Conservation (phyloP, 2,797 vertebrate species). For the Gouania willdenowi region DNA sequence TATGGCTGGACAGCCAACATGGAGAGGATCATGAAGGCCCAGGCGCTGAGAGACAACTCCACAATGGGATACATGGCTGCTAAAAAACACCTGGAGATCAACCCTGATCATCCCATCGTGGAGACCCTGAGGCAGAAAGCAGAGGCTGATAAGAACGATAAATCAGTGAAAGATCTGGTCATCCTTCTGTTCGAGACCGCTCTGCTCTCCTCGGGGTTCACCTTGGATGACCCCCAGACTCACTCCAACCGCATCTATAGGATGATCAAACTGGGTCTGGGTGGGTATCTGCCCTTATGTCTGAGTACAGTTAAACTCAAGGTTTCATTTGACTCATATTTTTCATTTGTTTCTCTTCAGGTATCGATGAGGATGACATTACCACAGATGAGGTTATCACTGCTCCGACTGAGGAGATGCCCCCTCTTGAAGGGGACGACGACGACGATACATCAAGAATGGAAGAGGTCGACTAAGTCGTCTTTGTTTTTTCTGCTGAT, state of each 20-base stretch:
- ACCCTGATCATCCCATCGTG: conserved; percentile 91
- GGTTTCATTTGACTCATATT: too few species aligned
- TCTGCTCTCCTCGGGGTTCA: conserved; percentile 90
- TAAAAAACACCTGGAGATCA: conserved; percentile 95
- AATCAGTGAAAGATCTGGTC: conserved; percentile 95
- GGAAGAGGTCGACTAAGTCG: conserved; percentile 89
- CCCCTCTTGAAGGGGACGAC: conserved; percentile 89
- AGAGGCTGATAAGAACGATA: conserved; percentile 95
- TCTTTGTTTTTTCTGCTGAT: neutral
- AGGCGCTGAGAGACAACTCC: conserved; percentile 91
- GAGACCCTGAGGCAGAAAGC: conserved; percentile 92
- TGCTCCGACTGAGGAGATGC: conserved; percentile 87
- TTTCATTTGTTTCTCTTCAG: conserved; percentile 49
- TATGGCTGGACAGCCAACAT: conserved; percentile 97
- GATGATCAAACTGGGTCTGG: conserved; percentile 96
- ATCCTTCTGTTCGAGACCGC: conserved; percentile 91
- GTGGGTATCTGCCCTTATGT: conserved; percentile 62
- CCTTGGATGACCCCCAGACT: conserved; percentile 92
- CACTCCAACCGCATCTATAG: conserved; percentile 95
- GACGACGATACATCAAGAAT: conserved; percentile 93
- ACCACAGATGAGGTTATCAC: conserved; percentile 77
- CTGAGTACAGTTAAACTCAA: too few species aligned
- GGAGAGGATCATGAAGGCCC: conserved; percentile 98
- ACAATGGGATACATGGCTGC: conserved; percentile 99
- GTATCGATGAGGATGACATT: conserved; percentile 92